A percentile compares a stretch with the other conserved stretches of the same genome.
Evolutionary conservation across 2,888 invertebrate species (phyloP).

Genomic region (Andrena camellia): DNA sequence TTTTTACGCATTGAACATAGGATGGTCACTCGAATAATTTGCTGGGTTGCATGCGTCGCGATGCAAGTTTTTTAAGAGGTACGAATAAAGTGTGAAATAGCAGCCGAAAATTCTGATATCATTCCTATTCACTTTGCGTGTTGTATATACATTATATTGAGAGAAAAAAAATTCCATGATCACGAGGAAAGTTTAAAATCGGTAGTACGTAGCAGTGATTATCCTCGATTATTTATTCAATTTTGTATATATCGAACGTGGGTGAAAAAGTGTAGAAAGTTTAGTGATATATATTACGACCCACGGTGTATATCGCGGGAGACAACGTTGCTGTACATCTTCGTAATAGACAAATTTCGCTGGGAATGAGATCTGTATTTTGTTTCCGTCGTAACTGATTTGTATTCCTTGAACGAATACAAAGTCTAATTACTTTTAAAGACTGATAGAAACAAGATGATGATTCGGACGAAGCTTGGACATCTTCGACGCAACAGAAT

Average conservation of each 20-base stretch:
- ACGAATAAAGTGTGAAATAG: slow-evolving; percentile 54
- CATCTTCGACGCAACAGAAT: slow-evolving; percentile 58
- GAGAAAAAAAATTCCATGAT: slow-evolving; percentile 68
- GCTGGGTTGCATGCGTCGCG: slow-evolving; percentile 37
- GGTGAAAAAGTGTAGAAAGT: slow-evolving; percentile 71
- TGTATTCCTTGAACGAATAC: slow-evolving; percentile 56
- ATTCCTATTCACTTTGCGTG: slow-evolving; percentile 70
- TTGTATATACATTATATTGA: slow-evolving; percentile 70
- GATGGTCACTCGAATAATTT: slow-evolving; percentile 11
- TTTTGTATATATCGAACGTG: slow-evolving; percentile 79
- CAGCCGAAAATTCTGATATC: slow-evolving; percentile 55
- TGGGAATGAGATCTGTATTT: slow-evolving; percentile 65
- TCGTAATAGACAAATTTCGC: slow-evolving; percentile 58
- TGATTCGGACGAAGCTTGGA: slow-evolving; percentile 53
- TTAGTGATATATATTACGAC: slow-evolving; percentile 69
- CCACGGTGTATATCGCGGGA: slow-evolving; percentile 50
- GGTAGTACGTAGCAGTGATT: slow-evolving; percentile 68
- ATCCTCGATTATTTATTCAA: slow-evolving; percentile 81
- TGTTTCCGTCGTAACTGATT: slow-evolving; percentile 65
- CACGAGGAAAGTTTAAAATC: slow-evolving; percentile 61
- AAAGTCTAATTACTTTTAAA: slow-evolving; percentile 78
- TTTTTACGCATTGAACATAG: slow-evolving; percentile 33
- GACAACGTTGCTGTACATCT: slow-evolving; percentile 63
- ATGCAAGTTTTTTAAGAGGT: slow-evolving; percentile 45
- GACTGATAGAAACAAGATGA: slow-evolving; percentile 80